Base-by-base conservation (phyloP, 2,113 vertebrate genomes). In the Carlito syrichta region DNA sequence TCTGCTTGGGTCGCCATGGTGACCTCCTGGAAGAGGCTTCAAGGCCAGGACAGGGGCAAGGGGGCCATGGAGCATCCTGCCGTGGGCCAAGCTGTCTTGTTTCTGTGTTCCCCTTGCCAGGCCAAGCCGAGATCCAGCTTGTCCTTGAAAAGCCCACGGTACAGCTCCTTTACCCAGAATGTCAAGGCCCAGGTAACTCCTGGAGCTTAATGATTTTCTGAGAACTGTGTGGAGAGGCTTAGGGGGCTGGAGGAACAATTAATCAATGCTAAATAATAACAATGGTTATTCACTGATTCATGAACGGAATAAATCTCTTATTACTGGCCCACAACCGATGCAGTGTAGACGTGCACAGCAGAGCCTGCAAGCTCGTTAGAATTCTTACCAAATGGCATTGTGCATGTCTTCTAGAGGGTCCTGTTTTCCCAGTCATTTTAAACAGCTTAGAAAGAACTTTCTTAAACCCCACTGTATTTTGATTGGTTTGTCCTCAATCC, bases 241-340 rank as follows among this genome's bases (percentile, higher is more conserved):
- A 35, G 56, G 74, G 89, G 76, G 50, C 78, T 30, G 19, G 45
- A 89, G 60, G 79, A 96, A 94, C 96, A 98, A 97, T 98, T 96
- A 97, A 98, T 98, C 96, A 96, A 95, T 97, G 97, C 66, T 98
- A 97, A 98, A 97, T 97, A 97, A 97, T 96, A 98, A 96, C 91
- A 97, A 93, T 92, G 91, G 93, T 97, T 97, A 96, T 96, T 97
- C 93, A 95, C 84, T 87, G 87, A 96, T 96, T 95, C 96, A 56
- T 9, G 52, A 94, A 91, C 2, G 35, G 89, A 97, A 95, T 96
- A 91, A 96, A 96, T 94, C 84, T 87, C 82, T 97, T 89, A 74
- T 95, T 85, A 52, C 76, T 89, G 79, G 89, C 52, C 68, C 48
- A 2, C 58, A 71, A 20, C 82, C 94, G 77, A 89, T 58, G 62